Conservation (phyloP, 2,113 vertebrate species). For the Trogon surrucura region DNA sequence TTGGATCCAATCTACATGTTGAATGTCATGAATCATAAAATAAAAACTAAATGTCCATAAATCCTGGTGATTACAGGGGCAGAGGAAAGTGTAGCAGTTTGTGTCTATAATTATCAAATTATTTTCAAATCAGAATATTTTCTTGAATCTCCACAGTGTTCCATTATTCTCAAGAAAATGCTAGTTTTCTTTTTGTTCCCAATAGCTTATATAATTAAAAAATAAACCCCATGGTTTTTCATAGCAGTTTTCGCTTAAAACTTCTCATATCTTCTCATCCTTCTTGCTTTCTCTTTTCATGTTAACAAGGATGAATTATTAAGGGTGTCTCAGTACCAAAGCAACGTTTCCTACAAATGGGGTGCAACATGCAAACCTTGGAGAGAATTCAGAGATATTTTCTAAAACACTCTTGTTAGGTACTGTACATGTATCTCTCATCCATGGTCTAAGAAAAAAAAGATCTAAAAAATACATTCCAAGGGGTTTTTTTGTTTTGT, state of each 20-base stretch:
- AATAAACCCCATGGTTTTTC: not conserved
- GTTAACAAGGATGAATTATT: not conserved
- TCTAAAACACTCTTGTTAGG: not conserved
- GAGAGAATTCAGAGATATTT: not conserved
- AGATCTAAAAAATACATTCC: not conserved
- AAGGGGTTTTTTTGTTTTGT: not conserved
- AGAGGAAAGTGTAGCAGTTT: not conserved
- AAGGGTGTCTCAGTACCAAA: not conserved
- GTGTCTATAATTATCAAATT: not conserved
- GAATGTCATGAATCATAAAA: not conserved
- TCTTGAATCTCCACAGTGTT: not conserved
- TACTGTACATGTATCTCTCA: not conserved
- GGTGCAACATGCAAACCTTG: not conserved
- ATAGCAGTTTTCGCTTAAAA: not conserved
- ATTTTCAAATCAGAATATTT: not conserved
- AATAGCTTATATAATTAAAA: not conserved
- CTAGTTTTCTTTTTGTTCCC: not conserved
- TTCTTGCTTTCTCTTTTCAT: not conserved
- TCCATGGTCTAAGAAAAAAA: not conserved
- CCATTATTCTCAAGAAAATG: not conserved
- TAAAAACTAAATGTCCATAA: not conserved
- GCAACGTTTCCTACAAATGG: not conserved
- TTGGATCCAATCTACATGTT: not conserved
- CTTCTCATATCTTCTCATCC: not conserved
- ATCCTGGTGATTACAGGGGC: not conserved